Conservation (phyloP, 2,113 vertebrate genomes). For the Turdus rufiventris region DNA sequence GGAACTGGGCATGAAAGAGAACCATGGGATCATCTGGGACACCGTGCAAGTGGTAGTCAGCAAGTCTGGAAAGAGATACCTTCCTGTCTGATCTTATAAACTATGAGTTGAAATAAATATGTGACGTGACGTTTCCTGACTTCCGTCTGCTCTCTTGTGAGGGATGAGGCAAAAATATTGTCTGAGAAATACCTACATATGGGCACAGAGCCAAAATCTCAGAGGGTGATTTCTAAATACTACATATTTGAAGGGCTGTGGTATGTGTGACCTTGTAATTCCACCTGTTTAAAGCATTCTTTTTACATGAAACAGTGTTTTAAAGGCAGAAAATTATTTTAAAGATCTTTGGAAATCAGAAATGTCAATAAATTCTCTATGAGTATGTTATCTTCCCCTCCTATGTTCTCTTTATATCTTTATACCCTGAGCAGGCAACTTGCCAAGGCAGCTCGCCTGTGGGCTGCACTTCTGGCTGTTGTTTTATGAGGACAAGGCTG, state of each 20-base stretch:
- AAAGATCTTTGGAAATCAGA: neutral
- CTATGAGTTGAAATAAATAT: neutral
- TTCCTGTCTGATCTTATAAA: neutral
- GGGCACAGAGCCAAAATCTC: neutral
- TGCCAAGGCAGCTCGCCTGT: rapidly evolving
- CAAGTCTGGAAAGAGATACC: neutral
- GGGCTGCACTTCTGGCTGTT: neutral
- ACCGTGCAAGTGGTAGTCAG: neutral
- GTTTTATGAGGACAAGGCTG: neutral
- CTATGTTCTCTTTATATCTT: neutral
- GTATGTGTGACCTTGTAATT: neutral
- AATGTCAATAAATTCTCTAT: neutral
- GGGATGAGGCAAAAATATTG: neutral
- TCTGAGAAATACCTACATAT: neutral
- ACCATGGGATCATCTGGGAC: neutral
- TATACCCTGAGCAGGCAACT: neutral
- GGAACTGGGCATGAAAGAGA: neutral
- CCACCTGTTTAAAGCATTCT: neutral
- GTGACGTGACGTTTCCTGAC: neutral
- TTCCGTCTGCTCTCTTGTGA: neutral
- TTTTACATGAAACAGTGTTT: neutral
- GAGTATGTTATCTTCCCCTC: neutral
- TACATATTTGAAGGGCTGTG: neutral
- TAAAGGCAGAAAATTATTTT: neutral
- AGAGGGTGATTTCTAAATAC: neutral